These are phyloP conservation scores for Theocolax elegans DNA, from an alignment of 1,140 invertebrate species.

Conservation along the genomic window DNA sequence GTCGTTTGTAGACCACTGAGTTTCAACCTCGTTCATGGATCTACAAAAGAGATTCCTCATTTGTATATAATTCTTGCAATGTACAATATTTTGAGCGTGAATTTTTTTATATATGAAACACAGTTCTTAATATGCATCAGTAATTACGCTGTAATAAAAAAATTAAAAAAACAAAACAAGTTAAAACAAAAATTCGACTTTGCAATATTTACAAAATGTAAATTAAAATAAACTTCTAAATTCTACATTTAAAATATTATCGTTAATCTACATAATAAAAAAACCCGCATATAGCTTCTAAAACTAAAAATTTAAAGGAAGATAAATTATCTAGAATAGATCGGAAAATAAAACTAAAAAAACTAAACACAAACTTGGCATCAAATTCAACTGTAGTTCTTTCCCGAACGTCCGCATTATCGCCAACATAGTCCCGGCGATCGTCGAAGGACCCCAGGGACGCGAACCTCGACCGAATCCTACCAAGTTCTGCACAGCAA, in stretches of 20 bases:
- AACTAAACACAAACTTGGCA: neutral
- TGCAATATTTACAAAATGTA: no score
- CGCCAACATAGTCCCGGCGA: neutral
- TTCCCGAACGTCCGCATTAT: neutral
- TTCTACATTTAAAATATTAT: no score
- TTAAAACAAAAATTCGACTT: neutral
- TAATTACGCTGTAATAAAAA: no score
- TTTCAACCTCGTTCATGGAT: neutral
- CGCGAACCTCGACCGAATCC: slow-evolving; percentile 44
- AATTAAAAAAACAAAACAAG: neutral
- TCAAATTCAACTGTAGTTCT: neutral
- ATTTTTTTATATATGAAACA: neutral
- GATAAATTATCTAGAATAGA: no score
- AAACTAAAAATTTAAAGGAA: no score
- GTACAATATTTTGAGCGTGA: neutral
- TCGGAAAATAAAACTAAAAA: neutral
- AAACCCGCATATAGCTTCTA: no score
- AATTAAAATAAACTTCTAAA: no score
- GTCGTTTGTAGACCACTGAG: slow-evolving; percentile 9
- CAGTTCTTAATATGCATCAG: no score
- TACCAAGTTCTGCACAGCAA: slow-evolving; percentile 43
- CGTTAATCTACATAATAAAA: no score
- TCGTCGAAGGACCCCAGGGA: neutral
- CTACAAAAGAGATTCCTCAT: neutral
- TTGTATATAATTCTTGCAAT: no score